phyloP scores from a whole-genome alignment of 1,140 invertebrate species.

The Leguminivora glycinivorella region DNA sequence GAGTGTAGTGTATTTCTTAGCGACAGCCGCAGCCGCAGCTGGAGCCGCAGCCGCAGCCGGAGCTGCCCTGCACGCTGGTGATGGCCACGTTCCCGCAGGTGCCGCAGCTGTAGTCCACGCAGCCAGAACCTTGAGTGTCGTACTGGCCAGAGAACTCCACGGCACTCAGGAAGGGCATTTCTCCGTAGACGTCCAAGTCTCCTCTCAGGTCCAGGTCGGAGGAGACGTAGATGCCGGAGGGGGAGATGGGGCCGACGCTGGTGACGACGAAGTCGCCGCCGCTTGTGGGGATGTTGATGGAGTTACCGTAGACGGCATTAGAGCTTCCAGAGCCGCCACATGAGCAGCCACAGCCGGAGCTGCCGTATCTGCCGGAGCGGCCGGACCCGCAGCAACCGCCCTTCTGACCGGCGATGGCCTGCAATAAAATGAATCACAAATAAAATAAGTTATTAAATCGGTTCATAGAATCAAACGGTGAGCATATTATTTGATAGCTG shows the following conservation, averaged over 20 bases:
- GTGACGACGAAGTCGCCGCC: slow-evolving; percentile 40
- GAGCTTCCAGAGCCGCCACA: not conserved
- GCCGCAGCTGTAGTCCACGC: slow-evolving; percentile 30
- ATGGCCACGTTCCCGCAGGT: not conserved
- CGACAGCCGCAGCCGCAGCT: no score
- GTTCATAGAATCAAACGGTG: no score
- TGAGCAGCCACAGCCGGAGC: no score
- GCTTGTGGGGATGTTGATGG: not conserved
- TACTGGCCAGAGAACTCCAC: not conserved
- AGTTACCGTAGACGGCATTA: not conserved
- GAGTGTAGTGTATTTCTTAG: no score
- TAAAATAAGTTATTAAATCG: not conserved
- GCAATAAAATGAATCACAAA: not conserved
- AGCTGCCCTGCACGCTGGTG: not conserved
- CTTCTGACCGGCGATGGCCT: not conserved
- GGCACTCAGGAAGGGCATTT: slow-evolving; percentile 21
- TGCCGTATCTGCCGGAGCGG: no score
- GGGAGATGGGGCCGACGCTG: slow-evolving; percentile 40
- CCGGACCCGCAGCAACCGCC: no score
- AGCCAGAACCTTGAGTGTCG: slow-evolving; percentile 12
- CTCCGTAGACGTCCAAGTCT: slow-evolving; percentile 40
- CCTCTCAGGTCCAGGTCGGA: slow-evolving; percentile 51
- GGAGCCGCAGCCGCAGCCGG: not conserved
- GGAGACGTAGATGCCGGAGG: slow-evolving; percentile 41
- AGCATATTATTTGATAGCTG: no score